Evolutionary conservation across 1,140 invertebrate genomes (phyloP).

Genomic region (Hetaerina americana): DNA sequence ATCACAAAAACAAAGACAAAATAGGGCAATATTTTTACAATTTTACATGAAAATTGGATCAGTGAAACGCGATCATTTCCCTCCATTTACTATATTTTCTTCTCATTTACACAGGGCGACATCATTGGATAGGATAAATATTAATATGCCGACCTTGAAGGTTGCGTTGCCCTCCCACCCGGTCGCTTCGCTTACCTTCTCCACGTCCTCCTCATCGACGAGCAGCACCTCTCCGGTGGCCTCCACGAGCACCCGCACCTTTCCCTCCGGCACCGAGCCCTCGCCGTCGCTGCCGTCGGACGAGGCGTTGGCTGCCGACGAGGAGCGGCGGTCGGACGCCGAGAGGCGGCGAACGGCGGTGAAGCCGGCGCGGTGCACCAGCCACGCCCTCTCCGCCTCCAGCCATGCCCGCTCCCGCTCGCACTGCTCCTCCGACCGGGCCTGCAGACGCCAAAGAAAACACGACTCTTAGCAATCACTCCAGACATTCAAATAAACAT

Average conservation of each 20-base stretch:
- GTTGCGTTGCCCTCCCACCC: no score
- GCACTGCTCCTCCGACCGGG: not conserved
- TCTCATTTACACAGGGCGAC: no score
- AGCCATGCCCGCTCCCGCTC: not conserved
- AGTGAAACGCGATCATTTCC: no score
- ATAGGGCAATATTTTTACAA: no score
- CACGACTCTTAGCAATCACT: not conserved
- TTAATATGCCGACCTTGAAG: no score
- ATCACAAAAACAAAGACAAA: no score
- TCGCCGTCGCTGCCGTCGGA: conserved; percentile 20
- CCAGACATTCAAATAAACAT: no score
- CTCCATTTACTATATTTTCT: no score
- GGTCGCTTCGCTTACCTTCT: no score
- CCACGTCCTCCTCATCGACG: conserved; percentile 86
- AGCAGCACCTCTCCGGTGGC: conserved; percentile 61
- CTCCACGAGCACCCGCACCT: conserved; percentile 59
- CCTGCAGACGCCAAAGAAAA: not conserved
- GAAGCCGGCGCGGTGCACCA: conserved; percentile 82
- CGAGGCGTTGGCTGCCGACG: conserved; percentile 26
- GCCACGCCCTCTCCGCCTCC: conserved; percentile 70
- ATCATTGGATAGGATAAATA: no score
- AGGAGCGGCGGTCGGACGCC: conserved; percentile 47
- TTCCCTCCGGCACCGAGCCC: conserved; percentile 36
- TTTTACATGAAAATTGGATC: no score
- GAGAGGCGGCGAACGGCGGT: conserved; percentile 56